These are phyloP conservation scores for Drosophila guanche DNA, from an alignment of 1,140 invertebrate genomes.

Conservation along the genomic window DNA sequence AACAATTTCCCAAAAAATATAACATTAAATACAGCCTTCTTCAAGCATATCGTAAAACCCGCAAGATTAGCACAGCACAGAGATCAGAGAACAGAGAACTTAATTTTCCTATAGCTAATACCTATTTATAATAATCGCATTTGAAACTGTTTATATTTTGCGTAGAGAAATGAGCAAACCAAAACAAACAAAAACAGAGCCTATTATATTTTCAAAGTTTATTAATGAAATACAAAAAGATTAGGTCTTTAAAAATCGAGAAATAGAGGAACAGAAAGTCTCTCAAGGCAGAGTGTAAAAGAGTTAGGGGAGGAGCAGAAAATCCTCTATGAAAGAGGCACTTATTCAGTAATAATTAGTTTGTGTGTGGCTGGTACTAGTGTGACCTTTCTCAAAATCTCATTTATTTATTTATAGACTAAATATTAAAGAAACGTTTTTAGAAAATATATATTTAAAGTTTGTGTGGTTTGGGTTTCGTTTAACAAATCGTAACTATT, in stretches of 20 bases:
- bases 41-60: conserved; percentile 24
- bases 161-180: conserved; percentile 5
- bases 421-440: conserved; percentile 54
- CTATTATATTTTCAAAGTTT: conserved; percentile 64
- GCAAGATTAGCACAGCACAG: too few relatives aligned
- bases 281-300: too few relatives aligned
- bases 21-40: conserved; percentile 5
- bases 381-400: conserved; percentile 13
- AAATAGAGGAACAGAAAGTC: background rate
- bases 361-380: conserved; percentile 5
- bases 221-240: conserved; percentile 47
- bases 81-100: conserved; percentile 3
- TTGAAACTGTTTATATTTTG: too few relatives aligned
- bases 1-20: background rate
- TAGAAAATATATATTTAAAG: conserved; percentile 8
- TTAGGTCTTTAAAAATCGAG: conserved; percentile 44
- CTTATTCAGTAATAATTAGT: conserved; percentile 10
- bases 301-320: too few relatives aligned
- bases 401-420: conserved; percentile 50
- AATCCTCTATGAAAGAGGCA: background rate
- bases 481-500: conserved; percentile 1
- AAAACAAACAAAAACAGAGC: conserved; percentile 1
- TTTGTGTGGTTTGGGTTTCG: conserved; percentile 8
- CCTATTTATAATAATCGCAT: conserved; percentile 2
- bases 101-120: conserved; percentile 10